A percentile compares a stretch with the other conserved stretches of the same genome.
These are phyloP conservation scores for Gnathonemus longibarbis DNA, from an alignment of 2,113 vertebrate species.

Conservation along the genomic window DNA sequence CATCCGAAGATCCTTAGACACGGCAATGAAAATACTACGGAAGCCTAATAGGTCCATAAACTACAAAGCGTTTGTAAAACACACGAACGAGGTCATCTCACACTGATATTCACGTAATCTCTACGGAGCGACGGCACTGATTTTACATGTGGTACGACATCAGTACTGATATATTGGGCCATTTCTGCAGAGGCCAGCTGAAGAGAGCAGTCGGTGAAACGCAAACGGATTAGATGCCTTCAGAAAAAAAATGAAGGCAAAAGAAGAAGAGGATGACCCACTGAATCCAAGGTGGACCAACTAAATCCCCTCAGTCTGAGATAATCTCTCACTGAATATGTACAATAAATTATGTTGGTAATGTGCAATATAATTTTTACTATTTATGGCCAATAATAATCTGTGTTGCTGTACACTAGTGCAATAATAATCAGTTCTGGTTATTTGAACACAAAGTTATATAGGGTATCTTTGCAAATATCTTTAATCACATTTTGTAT, in stretches of 20 bases:
- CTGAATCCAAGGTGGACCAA: not conserved
- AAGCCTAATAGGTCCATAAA: not conserved
- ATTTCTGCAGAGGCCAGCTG: not conserved
- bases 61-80: conserved; percentile 2
- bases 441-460: no score
- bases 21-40: conserved; percentile 12
- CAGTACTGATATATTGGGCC: not conserved
- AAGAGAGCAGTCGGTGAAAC: not conserved
- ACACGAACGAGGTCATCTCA: conserved; percentile 16
- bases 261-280: not conserved
- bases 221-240: not conserved
- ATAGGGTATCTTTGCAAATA: no score
- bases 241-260: not conserved
- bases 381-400: not conserved
- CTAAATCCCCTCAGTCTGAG: no score
- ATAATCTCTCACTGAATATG: not conserved
- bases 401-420: not conserved
- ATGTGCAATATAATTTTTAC: not conserved
- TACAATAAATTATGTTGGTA: not conserved
- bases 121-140: not conserved
- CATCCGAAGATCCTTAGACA: not conserved
- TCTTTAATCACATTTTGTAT: no score
- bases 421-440: not conserved
- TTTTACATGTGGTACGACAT: not conserved
- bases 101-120: not conserved